These are phyloP conservation scores for Ladona fulva DNA, from an alignment of 1,140 invertebrate genomes.

Conservation along the genomic window DNA sequence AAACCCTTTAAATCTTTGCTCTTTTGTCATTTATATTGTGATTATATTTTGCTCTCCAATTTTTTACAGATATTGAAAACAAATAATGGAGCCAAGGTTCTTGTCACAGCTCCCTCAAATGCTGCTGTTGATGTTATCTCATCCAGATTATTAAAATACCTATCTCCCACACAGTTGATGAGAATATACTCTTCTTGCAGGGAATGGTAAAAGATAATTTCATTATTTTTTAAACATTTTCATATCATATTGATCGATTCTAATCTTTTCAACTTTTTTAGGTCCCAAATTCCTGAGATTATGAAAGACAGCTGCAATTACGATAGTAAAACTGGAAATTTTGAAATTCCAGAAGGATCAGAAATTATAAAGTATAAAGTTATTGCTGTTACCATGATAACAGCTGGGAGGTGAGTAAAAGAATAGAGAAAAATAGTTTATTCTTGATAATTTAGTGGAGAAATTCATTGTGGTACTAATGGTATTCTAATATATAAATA, in stretches of 20 bases:
- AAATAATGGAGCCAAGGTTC: conserved; percentile 36
- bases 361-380: conserved; percentile 33
- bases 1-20: no score
- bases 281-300: conserved; percentile 29
- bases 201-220: conserved; percentile 11
- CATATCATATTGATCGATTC: conserved; percentile 28
- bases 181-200: background rate
- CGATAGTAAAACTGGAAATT: conserved; percentile 28
- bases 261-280: conserved; percentile 31
- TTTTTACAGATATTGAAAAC: no score
- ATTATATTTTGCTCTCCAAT: no score
- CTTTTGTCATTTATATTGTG: no score
- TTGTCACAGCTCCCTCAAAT: conserved; percentile 66
- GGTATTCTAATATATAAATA: no score
- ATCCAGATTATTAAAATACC: conserved; percentile 36
- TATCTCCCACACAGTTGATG: background rate
- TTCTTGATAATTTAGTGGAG: no score
- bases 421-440: no score
- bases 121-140: conserved; percentile 66
- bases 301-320: conserved; percentile 24
- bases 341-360: conserved; percentile 18
- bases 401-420: conserved; percentile 29
- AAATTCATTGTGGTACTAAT: no score
- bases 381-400: conserved; percentile 37
- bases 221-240: conserved; percentile 26